Base-by-base conservation (phyloP, 1,140 invertebrate genomes). In the Drosophila ananassae region DNA sequence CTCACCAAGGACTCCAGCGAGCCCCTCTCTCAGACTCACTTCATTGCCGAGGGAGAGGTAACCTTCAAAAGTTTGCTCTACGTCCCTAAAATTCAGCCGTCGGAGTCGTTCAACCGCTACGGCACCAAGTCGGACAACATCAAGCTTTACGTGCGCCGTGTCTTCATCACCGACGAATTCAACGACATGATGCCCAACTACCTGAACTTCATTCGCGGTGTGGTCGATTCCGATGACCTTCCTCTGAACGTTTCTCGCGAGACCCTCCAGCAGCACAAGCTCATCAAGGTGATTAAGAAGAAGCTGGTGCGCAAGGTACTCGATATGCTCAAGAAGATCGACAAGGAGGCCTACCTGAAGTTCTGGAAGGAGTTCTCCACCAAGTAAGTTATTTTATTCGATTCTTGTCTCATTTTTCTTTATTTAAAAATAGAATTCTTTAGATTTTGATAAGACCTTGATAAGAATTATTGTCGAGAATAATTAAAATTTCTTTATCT, bases 291-390 rank as follows among this genome's bases (percentile, higher is more conserved):
- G 41, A 99, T 99, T 87, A 99, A 99, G 93, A 99, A 99, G 93
- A 99, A 99, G 92, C 93, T 99, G 25, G 96, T 99, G 2, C 94
- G 99, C 44, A 99, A 99, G 92, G 97, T 98, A 1, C 93, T 99
- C 37, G 99, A 99, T 90, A 99, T 99, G 98, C 95, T 99, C 41
- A 99, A 99, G 93, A 99, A 99, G 93, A 95, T 99, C 37, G 94
- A 96, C 48, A 96, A 96, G 55, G 97, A 98, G 57, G 96, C 98
- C 24, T 99, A 98, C 91, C 95, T 97, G 2, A 95, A 96, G 77
- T 99, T 99, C 94, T 99, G 98, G 98, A 99, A 99, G 90, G 99
- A 99, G 92, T 99, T 98, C 93, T 98, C 98, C 44, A 99, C 98
- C 48, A 99, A 99, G 95, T 96, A 91, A 94, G 94, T 93, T 4